phyloP scores from a whole-genome alignment of 1,140 invertebrate species.

The Pachyrhynchus sulphureomaculatus region DNA sequence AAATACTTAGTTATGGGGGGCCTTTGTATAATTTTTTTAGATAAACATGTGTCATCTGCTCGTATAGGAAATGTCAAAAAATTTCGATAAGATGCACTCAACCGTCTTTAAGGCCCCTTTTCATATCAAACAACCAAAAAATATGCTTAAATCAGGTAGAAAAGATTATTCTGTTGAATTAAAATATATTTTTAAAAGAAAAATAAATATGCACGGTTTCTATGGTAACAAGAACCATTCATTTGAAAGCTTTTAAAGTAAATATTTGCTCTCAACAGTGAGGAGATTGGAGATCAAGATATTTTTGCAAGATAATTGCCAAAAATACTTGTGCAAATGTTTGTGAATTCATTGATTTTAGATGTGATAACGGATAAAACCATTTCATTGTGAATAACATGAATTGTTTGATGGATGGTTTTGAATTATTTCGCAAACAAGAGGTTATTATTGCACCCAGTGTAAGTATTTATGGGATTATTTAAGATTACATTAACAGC shows the following conservation, averaged over 20 bases:
- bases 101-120: slow-evolving; percentile 27
- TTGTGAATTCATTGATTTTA: slow-evolving; percentile 24
- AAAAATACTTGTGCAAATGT: slow-evolving; percentile 31
- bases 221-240: not conserved
- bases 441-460: not conserved
- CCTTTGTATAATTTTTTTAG: slow-evolving; percentile 28
- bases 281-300: slow-evolving; percentile 14
- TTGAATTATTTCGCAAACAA: slow-evolving; percentile 19
- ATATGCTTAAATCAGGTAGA: slow-evolving; percentile 26
- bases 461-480: slow-evolving; percentile 13
- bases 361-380: slow-evolving; percentile 15
- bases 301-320: slow-evolving; percentile 9
- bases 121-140: slow-evolving; percentile 17
- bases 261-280: slow-evolving; percentile 1
- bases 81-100: slow-evolving; percentile 32
- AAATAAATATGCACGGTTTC: not conserved
- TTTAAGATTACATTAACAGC: no score
- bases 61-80: slow-evolving; percentile 33
- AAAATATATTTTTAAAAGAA: not conserved
- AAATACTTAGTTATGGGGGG: slow-evolving; percentile 31
- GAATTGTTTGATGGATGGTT: slow-evolving; percentile 12
- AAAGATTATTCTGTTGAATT: slow-evolving; percentile 3
- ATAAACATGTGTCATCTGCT: slow-evolving; percentile 35
- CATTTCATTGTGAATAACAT: slow-evolving; percentile 14
- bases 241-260: not conserved